Percentiles rank a stretch among this genome's conserved stretches.
phyloP scores from a whole-genome alignment of 2,797 vertebrate species.

The Oceanodroma leucorhoa region DNA sequence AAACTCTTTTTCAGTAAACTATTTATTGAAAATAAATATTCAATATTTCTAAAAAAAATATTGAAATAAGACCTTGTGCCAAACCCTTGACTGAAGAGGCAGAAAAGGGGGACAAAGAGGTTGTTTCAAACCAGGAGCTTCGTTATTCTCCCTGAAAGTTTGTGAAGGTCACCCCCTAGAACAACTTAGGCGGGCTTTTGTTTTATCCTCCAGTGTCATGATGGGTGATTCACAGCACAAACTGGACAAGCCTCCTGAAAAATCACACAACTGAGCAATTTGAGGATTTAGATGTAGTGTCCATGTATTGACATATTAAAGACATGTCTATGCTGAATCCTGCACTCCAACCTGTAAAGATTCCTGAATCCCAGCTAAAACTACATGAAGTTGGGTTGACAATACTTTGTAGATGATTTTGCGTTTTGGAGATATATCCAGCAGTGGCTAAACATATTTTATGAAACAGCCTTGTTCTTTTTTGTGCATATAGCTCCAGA shows the following conservation, averaged over 20 bases:
- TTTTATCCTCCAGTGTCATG: not conserved
- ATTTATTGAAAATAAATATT: not conserved
- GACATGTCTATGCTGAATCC: not conserved
- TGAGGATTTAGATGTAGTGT: not conserved
- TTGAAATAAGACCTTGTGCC: not conserved
- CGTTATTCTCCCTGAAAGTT: not conserved
- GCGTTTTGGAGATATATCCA: not conserved
- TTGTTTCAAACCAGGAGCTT: not conserved
- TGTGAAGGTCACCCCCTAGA: not conserved
- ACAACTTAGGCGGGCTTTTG: not conserved
- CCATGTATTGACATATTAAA: not conserved
- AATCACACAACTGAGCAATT: not conserved
- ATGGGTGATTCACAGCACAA: not conserved
- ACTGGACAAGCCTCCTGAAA: not conserved
- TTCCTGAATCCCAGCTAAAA: not conserved
- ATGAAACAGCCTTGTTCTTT: not conserved
- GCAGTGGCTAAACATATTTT: not conserved
- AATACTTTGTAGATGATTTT: not conserved
- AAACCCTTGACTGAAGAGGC: not conserved
- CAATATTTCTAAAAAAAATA: not conserved
- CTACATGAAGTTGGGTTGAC: not conserved
- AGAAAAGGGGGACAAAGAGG: not conserved
- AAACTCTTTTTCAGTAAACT: not conserved
- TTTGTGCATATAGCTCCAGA: not conserved
- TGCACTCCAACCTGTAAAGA: not conserved